Percentiles rank a stretch among this genome's conserved stretches.
Evolutionary conservation across 2,113 vertebrate species (phyloP).

Genomic region (Aleadryas rufinucha): DNA sequence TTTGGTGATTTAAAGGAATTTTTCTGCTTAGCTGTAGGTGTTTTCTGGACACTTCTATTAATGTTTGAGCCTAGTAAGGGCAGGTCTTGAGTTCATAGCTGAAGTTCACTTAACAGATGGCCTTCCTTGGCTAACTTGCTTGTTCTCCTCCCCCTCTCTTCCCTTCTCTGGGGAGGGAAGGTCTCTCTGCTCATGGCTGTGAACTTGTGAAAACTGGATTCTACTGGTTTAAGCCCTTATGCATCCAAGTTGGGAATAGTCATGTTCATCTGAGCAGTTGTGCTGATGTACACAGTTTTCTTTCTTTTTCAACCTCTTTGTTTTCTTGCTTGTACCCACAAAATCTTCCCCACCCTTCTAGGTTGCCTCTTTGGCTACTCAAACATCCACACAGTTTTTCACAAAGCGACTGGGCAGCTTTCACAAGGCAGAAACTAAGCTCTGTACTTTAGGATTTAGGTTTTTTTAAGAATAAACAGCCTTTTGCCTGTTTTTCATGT

Average conservation of each 20-base stretch:
- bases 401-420: neutral
- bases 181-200: neutral
- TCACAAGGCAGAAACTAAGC: neutral
- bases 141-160: slow-evolving; percentile 36
- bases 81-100: slow-evolving; percentile 31
- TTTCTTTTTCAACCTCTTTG: neutral
- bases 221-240: neutral
- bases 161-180: neutral
- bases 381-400: neutral
- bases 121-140: slow-evolving; percentile 34
- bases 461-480: neutral
- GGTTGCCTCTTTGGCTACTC: neutral
- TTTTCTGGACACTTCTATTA: slow-evolving; percentile 4
- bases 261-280: neutral
- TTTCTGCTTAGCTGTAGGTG: neutral
- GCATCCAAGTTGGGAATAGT: neutral
- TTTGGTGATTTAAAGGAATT: neutral
- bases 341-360: neutral
- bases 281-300: neutral
- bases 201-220: slow-evolving; percentile 50
- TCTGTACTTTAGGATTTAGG: neutral
- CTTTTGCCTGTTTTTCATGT: neutral
- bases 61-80: neutral
- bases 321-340: neutral
- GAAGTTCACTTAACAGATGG: slow-evolving; percentile 45